phyloP scores from a whole-genome alignment of 2,888 invertebrate species.

The Sceliomorpha sp. region DNA sequence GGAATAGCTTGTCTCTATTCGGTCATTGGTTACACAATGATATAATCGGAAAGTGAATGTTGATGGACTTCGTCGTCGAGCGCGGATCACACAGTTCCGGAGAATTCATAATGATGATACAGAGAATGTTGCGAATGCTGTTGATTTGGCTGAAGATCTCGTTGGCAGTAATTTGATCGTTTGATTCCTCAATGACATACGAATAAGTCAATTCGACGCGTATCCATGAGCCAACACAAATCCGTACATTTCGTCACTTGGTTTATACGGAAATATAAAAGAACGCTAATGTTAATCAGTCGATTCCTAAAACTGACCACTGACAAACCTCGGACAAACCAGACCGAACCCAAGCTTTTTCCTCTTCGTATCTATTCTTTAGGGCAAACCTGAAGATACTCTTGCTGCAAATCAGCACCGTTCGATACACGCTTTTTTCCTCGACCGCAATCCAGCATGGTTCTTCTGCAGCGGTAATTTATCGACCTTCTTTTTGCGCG shows the following conservation, averaged over 20 bases:
- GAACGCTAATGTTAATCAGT: too few relatives aligned
- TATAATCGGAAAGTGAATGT: constrained; percentile 41
- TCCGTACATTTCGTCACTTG: too few relatives aligned
- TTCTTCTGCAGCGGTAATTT: constrained; percentile 21
- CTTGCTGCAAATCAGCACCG: too few relatives aligned
- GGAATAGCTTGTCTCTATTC: constrained; percentile 24
- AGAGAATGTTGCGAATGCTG: constrained; percentile 10
- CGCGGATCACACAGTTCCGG: constrained; percentile 16
- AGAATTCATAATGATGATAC: constrained; percentile 7
- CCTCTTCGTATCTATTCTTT: too few relatives aligned
- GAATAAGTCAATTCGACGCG: constrained; percentile 2
- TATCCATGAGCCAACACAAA: neutral
- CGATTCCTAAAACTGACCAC: too few relatives aligned
- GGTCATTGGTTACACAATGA: constrained; percentile 19
- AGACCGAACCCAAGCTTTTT: too few relatives aligned
- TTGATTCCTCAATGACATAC: neutral
- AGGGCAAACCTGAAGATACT: too few relatives aligned
- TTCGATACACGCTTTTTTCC: too few relatives aligned
- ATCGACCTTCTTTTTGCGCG: constrained; percentile 27
- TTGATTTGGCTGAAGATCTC: constrained; percentile 19
- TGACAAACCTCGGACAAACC: too few relatives aligned
- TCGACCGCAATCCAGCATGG: neutral
- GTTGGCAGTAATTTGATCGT: constrained; percentile 8
- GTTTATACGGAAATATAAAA: too few relatives aligned
- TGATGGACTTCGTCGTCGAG: constrained; percentile 21